These are phyloP conservation scores for Maccullochella peelii DNA, from an alignment of 2,113 vertebrate genomes.

Conservation along the genomic window DNA sequence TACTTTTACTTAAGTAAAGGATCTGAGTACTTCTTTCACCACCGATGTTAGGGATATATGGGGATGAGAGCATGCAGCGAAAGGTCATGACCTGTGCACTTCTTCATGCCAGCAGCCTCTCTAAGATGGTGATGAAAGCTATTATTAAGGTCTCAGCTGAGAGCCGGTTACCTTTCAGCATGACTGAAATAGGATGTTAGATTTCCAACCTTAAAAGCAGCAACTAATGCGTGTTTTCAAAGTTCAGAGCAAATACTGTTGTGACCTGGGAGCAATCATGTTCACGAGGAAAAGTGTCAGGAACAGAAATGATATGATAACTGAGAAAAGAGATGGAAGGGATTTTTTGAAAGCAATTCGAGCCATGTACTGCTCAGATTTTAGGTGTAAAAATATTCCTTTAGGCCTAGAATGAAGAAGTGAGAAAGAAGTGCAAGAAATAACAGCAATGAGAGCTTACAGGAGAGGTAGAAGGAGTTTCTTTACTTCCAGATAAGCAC, in stretches of 20 bases:
- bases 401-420: constrained; percentile 21
- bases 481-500: constrained; percentile 30
- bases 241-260: constrained; percentile 25
- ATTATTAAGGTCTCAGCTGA: not conserved
- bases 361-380: constrained; percentile 13
- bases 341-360: constrained; percentile 33
- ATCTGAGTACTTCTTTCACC: too few species aligned
- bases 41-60: not conserved
- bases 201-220: constrained; percentile 8
- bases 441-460: constrained; percentile 9
- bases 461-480: not conserved
- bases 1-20: too few species aligned
- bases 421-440: constrained; percentile 8
- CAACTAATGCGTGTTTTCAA: constrained; percentile 17
- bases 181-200: constrained; percentile 8
- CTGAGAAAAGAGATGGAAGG: not conserved
- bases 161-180: not conserved
- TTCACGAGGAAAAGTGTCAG: not conserved
- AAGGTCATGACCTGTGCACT: not conserved
- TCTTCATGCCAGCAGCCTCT: not conserved
- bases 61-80: not conserved
- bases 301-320: constrained; percentile 1
- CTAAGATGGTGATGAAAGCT: not conserved
- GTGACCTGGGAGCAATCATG: not conserved
- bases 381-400: constrained; percentile 32